A percentile compares a stretch with the other conserved stretches of the same genome.
Conservation (phyloP, 1,140 invertebrate species). For the Drosophila navojoa region DNA sequence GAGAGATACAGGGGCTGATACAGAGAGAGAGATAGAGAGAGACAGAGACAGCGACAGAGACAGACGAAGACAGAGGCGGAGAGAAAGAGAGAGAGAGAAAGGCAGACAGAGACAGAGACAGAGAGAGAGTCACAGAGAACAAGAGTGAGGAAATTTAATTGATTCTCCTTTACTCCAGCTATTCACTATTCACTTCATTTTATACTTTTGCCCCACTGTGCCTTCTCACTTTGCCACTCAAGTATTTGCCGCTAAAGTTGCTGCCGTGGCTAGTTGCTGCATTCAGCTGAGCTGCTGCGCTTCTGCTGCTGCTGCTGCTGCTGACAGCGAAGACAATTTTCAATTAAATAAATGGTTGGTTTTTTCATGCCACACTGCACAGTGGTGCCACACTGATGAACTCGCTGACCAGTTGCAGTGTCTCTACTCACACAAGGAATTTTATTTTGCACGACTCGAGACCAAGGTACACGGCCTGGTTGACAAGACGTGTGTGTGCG, state of each 20-base stretch:
- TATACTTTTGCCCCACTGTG: neutral
- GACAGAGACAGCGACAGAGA: too few relatives aligned
- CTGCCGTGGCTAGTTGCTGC: slow-evolving; percentile 38
- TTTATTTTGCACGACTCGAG: neutral
- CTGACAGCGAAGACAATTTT: slow-evolving; percentile 78
- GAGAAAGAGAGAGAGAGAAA: too few relatives aligned
- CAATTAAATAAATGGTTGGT: slow-evolving; percentile 76
- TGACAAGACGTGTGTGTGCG: neutral
- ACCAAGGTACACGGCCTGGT: slow-evolving; percentile 2
- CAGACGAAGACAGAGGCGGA: too few relatives aligned
- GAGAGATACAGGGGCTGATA: too few relatives aligned
- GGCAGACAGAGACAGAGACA: too few relatives aligned
- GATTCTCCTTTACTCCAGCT: too few relatives aligned
- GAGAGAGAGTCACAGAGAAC: too few relatives aligned
- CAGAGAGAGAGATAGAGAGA: too few relatives aligned
- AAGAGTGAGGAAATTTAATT: too few relatives aligned
- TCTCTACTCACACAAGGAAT: neutral
- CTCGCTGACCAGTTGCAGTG: slow-evolving; percentile 7
- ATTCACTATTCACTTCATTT: neutral
- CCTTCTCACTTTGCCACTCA: slow-evolving; percentile 35
- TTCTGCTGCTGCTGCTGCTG: slow-evolving; percentile 42
- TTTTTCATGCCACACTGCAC: slow-evolving; percentile 62
- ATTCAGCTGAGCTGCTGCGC: slow-evolving; percentile 42
- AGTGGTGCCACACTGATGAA: slow-evolving; percentile 43
- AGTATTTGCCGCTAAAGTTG: slow-evolving; percentile 44